A percentile compares a stretch with the other conserved stretches of the same genome.
These are phyloP conservation scores for Brachymystax lenok DNA, from an alignment of 2,797 vertebrate species.

Conservation along the genomic window DNA sequence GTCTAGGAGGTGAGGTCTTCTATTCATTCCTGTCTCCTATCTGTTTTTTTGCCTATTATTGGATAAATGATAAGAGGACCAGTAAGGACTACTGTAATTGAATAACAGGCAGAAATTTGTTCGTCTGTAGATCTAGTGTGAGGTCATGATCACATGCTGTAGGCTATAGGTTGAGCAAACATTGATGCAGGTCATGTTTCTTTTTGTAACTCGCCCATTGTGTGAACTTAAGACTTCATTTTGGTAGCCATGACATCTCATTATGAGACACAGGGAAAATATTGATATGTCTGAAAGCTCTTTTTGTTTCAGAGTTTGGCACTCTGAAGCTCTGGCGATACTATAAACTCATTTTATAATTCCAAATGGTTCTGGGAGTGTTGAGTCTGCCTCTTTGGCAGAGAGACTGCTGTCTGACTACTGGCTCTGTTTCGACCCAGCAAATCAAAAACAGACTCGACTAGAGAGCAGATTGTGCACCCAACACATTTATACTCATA, in stretches of 20 bases:
- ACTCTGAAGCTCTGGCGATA: background rate
- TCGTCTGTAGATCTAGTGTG: background rate
- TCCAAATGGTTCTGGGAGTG: slow-evolving; percentile 51
- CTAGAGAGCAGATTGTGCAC: slow-evolving; percentile 56
- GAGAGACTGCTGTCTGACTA: slow-evolving; percentile 56
- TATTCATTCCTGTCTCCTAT: too few species aligned
- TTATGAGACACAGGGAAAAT: slow-evolving; percentile 31
- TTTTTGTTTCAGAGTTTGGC: slow-evolving; percentile 52
- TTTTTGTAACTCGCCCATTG: slow-evolving; percentile 12
- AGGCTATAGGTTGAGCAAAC: background rate
- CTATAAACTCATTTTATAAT: slow-evolving; percentile 47
- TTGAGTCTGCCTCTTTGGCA: slow-evolving; percentile 56
- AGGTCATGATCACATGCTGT: background rate
- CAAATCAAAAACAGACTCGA: slow-evolving; percentile 72
- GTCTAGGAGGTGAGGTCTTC: background rate
- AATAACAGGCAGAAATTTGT: too few species aligned
- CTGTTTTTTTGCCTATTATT: too few species aligned
- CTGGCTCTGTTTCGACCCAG: slow-evolving; percentile 41
- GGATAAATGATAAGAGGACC: too few species aligned
- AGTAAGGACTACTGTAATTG: too few species aligned
- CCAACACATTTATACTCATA: slow-evolving; percentile 37
- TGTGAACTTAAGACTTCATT: slow-evolving; percentile 22
- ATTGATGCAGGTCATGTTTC: slow-evolving; percentile 16
- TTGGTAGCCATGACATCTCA: background rate
- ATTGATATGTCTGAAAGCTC: slow-evolving; percentile 34